Base-by-base conservation (phyloP, 2,888 invertebrate species). In the Phragmatobia fuliginosa region DNA sequence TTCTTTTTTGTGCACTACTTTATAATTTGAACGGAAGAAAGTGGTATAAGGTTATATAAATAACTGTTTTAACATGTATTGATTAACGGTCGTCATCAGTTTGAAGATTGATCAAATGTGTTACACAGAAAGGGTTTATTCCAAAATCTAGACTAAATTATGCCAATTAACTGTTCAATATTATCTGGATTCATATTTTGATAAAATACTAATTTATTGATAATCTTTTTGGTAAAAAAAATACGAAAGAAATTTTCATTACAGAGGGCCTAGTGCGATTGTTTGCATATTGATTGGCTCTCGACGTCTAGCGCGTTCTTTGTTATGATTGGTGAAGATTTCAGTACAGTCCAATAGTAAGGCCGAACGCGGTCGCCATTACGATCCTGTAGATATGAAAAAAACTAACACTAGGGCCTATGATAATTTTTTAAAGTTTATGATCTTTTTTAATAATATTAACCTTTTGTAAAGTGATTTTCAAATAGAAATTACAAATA, bases 1-100 rank as follows among this genome's bases (percentile, higher is more conserved):
- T 62, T 41, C 18, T 66, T 68, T 41, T 64, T 62, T 45, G 14
- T 10, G 25, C 41, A 49, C 49, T 66, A 36, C 45, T 60, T 61
- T 59, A 33, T 31, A n/a, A 21, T 49, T 21, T n/a, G 16, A 60
- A 33, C 31, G 32, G 18, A 66, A 41, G 25, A 25, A 31, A 41
- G 41, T 2, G 14, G 28, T 28, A 28, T 45, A 25, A 56, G 25
- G 4, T 56, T 36, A 28, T 56, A 36, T 65, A 28, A 36, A 65
- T 56, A 56, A 28, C 18, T 65, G 18, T 56, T 33, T 56, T 36
- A 56, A 65, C 38, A 18, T 65, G 28, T 36, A 56, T 56, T 65
- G 16, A 64, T 52, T 33, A 25, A 33, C 36, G 28, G 56, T 33
- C 4, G 49, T 63, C 5, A 6, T 62, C 21, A n/a, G 45, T 45